These are phyloP conservation scores for Hermatobates lingyangjiaoensis DNA, from an alignment of 1,140 invertebrate genomes.

Conservation along the genomic window DNA sequence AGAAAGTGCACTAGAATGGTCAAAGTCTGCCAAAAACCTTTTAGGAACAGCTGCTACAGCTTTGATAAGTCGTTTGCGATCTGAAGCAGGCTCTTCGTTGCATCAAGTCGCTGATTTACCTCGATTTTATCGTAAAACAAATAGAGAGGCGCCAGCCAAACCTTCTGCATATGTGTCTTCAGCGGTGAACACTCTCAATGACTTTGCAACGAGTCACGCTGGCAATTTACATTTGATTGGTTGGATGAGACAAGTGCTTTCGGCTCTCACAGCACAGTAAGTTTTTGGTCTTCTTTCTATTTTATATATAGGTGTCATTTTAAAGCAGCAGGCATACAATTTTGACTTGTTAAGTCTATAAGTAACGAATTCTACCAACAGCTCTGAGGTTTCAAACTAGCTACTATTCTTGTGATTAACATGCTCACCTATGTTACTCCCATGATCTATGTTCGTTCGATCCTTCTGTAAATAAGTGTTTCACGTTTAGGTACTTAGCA, in stretches of 20 bases:
- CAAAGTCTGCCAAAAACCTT: slow-evolving; percentile 26
- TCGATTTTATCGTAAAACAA: slow-evolving; percentile 77
- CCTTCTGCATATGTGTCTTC: slow-evolving; percentile 57
- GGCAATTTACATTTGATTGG: slow-evolving; percentile 29
- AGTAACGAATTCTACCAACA: too few species aligned
- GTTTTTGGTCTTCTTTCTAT: too few species aligned
- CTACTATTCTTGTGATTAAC: too few species aligned
- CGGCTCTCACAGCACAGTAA: slow-evolving; percentile 45
- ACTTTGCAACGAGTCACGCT: slow-evolving; percentile 38
- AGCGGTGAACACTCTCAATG: slow-evolving; percentile 37
- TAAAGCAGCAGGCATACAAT: too few species aligned
- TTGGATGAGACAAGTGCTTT: slow-evolving; percentile 36
- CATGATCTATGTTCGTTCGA: too few species aligned
- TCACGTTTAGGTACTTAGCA: too few species aligned
- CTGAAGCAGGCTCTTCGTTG: slow-evolving; percentile 33
- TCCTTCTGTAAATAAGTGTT: too few species aligned
- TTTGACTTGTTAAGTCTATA: too few species aligned
- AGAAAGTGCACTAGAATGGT: slow-evolving; percentile 31
- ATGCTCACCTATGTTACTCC: too few species aligned
- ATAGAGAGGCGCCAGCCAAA: slow-evolving; percentile 62
- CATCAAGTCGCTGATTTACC: slow-evolving; percentile 79
- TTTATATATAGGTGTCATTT: too few species aligned
- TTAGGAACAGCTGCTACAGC: slow-evolving; percentile 32
- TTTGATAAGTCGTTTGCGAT: slow-evolving; percentile 35
- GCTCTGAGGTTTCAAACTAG: too few species aligned